These are phyloP conservation scores for Lycopodina hypogea DNA, from an alignment of 37 sponge, comb jelly and placozoan genomes.

Conservation along the genomic window DNA sequence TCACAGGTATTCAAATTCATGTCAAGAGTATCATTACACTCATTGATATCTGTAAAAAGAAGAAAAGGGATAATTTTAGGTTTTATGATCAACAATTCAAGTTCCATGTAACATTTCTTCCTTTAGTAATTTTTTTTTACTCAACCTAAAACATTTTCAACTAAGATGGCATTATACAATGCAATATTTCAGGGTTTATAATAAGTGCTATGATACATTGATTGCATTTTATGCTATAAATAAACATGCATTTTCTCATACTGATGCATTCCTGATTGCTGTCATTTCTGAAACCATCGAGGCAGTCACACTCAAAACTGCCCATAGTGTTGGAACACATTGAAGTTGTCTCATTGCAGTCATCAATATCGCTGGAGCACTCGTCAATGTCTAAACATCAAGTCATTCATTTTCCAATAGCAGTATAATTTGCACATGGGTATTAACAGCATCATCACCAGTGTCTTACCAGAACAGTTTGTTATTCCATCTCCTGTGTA, in stretches of 20 bases:
- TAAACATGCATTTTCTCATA: no score
- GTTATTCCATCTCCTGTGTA: slow-evolving; percentile 16
- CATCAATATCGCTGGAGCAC: slow-evolving; percentile 14
- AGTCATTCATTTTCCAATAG: neutral
- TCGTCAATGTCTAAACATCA: slow-evolving; percentile 35
- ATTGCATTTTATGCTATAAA: no score
- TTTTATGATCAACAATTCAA: no score
- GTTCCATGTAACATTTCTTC: no score
- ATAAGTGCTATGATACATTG: no score
- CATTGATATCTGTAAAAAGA: slow-evolving; percentile 10
- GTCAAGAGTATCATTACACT: slow-evolving; percentile 3
- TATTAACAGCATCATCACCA: neutral
- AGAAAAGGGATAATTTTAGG: no score
- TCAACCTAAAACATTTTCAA: no score
- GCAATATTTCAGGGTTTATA: no score
- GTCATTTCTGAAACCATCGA: slow-evolving; percentile 19
- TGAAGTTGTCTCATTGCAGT: slow-evolving; percentile 16
- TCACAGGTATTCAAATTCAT: neutral
- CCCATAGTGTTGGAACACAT: slow-evolving; percentile 35
- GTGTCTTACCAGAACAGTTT: slow-evolving; percentile 16
- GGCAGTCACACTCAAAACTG: slow-evolving; percentile 42
- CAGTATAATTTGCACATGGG: no score
- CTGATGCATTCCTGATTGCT: neutral
- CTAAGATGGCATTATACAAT: no score
- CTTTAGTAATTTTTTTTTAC: no score